phyloP scores from a whole-genome alignment of 2,113 vertebrate genomes.

The Hemiprocne comata region DNA sequence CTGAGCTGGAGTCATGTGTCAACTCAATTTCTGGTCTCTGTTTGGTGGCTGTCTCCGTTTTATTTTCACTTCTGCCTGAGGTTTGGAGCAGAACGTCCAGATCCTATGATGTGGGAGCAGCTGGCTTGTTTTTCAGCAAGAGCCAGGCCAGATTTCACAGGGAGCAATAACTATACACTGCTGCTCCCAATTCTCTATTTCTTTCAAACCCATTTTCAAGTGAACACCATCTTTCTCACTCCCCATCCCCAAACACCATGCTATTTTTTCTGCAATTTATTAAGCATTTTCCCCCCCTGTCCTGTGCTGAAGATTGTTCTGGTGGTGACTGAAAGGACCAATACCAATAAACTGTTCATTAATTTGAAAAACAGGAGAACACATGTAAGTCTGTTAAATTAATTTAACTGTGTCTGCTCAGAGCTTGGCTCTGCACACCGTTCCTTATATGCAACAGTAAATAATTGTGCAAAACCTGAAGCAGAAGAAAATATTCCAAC shows the following conservation, averaged over 20 bases:
- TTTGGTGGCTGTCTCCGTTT: background rate
- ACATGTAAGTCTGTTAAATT: background rate
- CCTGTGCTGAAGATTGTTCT: background rate
- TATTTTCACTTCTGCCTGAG: background rate
- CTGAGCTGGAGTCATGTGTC: rapidly evolving
- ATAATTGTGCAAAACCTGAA: background rate
- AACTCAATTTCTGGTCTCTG: background rate
- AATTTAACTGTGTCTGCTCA: background rate
- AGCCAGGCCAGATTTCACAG: background rate
- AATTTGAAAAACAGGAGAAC: background rate
- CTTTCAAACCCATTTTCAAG: background rate
- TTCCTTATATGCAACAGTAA: background rate
- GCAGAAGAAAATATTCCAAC: background rate
- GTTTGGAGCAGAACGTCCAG: rapidly evolving
- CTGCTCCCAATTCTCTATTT: rapidly evolving
- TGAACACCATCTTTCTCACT: rapidly evolving
- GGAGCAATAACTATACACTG: rapidly evolving
- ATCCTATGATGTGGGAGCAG: rapidly evolving
- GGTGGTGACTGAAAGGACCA: background rate
- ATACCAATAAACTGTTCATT: background rate
- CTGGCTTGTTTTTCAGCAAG: background rate
- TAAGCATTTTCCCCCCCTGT: background rate
- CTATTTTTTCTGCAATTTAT: background rate
- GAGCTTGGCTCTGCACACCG: background rate
- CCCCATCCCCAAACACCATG: rapidly evolving